phyloP scores from a whole-genome alignment of 2,797 vertebrate species.

The Rachycentron canadum region DNA sequence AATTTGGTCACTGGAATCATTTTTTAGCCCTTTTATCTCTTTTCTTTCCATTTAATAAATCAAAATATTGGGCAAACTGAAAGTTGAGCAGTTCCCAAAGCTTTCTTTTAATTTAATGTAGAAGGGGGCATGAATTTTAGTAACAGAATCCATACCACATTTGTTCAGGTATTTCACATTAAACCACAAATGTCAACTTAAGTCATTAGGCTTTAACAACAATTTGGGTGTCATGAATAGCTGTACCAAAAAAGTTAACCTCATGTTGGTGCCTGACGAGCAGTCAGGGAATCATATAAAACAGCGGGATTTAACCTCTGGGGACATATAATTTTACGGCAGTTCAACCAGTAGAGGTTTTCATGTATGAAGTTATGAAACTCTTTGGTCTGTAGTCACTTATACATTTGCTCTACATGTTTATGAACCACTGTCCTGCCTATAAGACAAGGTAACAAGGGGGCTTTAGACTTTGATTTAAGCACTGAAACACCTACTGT shows the following conservation, averaged over 20 bases:
- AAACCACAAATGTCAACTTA: not conserved
- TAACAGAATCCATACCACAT: not conserved
- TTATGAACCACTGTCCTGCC: constrained; percentile 22
- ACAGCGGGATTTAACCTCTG: not conserved
- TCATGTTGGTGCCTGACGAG: not conserved
- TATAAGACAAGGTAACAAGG: constrained; percentile 8
- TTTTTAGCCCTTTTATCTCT: too few species aligned
- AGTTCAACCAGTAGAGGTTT: not conserved
- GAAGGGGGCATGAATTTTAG: not conserved
- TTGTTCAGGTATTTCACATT: not conserved
- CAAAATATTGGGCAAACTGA: not conserved
- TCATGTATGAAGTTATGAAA: constrained; percentile 18
- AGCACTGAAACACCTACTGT: constrained; percentile 20
- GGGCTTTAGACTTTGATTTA: constrained; percentile 14
- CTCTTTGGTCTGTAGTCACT: constrained; percentile 2
- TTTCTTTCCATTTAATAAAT: not conserved
- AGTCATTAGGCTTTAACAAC: not conserved
- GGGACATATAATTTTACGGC: not conserved
- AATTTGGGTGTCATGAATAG: not conserved
- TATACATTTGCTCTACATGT: not conserved
- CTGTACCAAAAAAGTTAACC: not conserved
- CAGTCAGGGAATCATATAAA: not conserved
- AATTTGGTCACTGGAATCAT: too few species aligned
- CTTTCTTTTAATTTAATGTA: not conserved
- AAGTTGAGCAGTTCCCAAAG: not conserved